These are phyloP conservation scores for Drosophila mulleri DNA, from an alignment of 2,888 invertebrate genomes.

Conservation along the genomic window DNA sequence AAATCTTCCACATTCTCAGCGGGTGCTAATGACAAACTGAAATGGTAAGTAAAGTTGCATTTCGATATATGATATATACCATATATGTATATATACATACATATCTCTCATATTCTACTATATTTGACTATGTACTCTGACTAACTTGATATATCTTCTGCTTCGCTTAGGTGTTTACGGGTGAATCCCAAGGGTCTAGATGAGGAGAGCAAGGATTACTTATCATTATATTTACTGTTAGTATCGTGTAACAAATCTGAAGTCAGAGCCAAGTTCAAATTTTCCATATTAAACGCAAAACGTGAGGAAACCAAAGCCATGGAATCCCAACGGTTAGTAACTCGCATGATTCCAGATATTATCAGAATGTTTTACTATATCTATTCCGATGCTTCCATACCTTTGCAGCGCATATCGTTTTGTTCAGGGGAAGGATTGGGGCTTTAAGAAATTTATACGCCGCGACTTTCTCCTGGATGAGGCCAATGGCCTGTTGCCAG, in stretches of 20 bases:
- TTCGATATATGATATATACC: background rate
- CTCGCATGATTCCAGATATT: background rate
- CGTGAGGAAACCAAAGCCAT: constrained; percentile 99
- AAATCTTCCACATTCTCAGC: constrained; percentile 99
- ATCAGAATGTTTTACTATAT: background rate
- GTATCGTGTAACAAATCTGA: constrained; percentile 99
- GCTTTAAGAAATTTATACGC: constrained; percentile 99
- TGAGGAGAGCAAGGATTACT: constrained; percentile 99
- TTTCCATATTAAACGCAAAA: constrained; percentile 99
- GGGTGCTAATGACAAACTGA: constrained; percentile 99
- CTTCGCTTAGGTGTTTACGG: constrained; percentile 93
- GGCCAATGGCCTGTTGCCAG: constrained; percentile 98
- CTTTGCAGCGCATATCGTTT: constrained; percentile 95
- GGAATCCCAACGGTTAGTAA: constrained; percentile 90
- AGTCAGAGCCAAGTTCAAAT: constrained; percentile 99
- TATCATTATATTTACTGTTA: constrained; percentile 98
- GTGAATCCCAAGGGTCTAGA: constrained; percentile 99
- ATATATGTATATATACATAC: background rate
- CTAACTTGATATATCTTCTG: background rate
- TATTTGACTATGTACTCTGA: background rate
- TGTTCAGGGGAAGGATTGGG: constrained; percentile 99
- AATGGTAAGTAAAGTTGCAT: constrained; percentile 89
- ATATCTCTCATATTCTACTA: background rate
- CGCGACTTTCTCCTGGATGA: constrained; percentile 99
- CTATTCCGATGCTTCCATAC: background rate